Evolutionary conservation across 2,113 vertebrate genomes (phyloP).

Genomic region (Sakesphorus luctuosus): DNA sequence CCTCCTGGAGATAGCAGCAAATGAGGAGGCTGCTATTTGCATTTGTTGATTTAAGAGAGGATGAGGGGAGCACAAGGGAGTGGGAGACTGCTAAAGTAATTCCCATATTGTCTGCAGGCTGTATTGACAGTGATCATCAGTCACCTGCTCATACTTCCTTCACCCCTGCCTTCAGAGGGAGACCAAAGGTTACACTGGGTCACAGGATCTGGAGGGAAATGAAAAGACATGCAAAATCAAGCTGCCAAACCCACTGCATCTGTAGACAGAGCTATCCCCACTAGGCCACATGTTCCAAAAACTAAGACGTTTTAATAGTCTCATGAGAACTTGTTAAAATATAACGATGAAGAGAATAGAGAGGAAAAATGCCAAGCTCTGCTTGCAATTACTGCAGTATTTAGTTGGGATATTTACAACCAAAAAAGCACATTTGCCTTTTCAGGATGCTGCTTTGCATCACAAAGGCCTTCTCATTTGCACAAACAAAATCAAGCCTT

Average conservation of each 20-base stretch:
- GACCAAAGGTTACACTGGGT: constrained; percentile 83
- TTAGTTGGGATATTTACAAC: constrained; percentile 64
- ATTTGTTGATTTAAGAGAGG: constrained; percentile 75
- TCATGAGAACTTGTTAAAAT: constrained; percentile 76
- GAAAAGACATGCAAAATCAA: constrained; percentile 75
- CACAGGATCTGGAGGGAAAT: constrained; percentile 78
- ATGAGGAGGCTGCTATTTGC: constrained; percentile 78
- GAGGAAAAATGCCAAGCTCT: constrained; percentile 59
- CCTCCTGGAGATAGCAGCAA: constrained; percentile 73
- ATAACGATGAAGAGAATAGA: constrained; percentile 68
- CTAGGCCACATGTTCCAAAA: constrained; percentile 73
- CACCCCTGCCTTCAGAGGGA: constrained; percentile 73
- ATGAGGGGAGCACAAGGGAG: constrained; percentile 44
- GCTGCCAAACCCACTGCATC: constrained; percentile 68
- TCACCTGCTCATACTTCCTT: constrained; percentile 83
- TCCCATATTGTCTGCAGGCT: constrained; percentile 78
- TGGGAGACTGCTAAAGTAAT: constrained; percentile 77
- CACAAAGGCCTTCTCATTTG: constrained; percentile 66
- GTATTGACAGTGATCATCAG: constrained; percentile 82
- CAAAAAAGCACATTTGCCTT: constrained; percentile 59
- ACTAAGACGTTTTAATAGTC: constrained; percentile 74
- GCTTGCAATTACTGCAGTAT: constrained; percentile 69
- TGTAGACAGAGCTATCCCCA: constrained; percentile 64
- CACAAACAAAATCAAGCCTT: constrained; percentile 71
- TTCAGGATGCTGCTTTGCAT: constrained; percentile 71